These are phyloP conservation scores for Eupsilia transversa DNA, from an alignment of 2,888 invertebrate species.

Conservation along the genomic window DNA sequence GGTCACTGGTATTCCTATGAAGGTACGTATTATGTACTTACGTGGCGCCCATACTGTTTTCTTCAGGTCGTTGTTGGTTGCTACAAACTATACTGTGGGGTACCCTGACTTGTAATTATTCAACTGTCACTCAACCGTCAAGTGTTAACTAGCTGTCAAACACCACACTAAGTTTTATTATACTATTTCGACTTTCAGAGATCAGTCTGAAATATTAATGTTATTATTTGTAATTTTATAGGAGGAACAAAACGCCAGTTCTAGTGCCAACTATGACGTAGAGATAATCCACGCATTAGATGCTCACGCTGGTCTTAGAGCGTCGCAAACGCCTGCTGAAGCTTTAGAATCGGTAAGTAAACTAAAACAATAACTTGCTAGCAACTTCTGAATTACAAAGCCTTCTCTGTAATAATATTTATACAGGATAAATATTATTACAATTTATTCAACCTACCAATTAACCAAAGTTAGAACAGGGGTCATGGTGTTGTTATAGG, in stretches of 20 bases:
- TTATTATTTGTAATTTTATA: constrained; percentile 56
- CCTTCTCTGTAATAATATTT: not conserved
- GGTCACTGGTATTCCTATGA: constrained; percentile 99
- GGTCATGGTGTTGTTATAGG: not conserved
- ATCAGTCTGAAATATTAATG: not conserved
- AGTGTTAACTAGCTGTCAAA: too few relatives aligned
- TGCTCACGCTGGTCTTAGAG: constrained; percentile 96
- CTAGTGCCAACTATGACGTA: constrained; percentile 99
- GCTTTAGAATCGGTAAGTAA: constrained; percentile 83
- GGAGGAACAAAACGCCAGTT: constrained; percentile 99
- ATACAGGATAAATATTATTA: not conserved
- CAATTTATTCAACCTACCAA: not conserved
- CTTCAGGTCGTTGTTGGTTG: too few relatives aligned
- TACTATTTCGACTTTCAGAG: not conserved
- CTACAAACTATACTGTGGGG: too few relatives aligned
- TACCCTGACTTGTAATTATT: too few relatives aligned
- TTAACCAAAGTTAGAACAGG: not conserved
- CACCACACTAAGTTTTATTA: too few relatives aligned
- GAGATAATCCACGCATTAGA: constrained; percentile 97
- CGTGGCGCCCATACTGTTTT: too few relatives aligned
- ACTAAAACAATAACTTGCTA: not conserved
- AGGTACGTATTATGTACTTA: too few relatives aligned
- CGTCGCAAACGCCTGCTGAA: constrained; percentile 87
- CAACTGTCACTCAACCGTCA: too few relatives aligned
- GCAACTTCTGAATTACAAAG: not conserved